Conservation (phyloP, 2,113 vertebrate genomes). For the Anseranas semipalmata region DNA sequence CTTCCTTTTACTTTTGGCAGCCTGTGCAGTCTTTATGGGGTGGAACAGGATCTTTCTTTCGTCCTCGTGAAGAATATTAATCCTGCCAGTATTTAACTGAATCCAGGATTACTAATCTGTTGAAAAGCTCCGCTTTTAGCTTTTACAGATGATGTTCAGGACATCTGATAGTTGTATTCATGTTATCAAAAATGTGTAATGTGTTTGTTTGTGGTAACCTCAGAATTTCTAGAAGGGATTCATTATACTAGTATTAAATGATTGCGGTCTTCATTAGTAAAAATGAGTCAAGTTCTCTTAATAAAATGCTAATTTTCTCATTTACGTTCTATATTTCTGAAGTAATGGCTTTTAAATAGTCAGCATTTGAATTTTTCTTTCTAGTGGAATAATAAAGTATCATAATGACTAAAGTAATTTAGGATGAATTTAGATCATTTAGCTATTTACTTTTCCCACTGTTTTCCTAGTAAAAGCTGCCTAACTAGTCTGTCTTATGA, state of each 20-base stretch:
- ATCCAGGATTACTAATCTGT: constrained; percentile 32
- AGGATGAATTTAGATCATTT: not conserved
- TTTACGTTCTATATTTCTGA: not conserved
- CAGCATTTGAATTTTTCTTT: not conserved
- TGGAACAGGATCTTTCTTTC: constrained; percentile 13
- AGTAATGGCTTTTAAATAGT: constrained; percentile 15
- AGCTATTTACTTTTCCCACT: constrained; percentile 8
- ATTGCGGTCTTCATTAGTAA: not conserved
- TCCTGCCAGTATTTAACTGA: constrained; percentile 34
- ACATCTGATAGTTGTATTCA: not conserved
- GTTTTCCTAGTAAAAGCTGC: not conserved
- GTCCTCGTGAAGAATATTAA: not conserved
- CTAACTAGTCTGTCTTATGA: not conserved
- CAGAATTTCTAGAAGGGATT: constrained; percentile 3
- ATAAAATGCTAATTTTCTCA: constrained; percentile 37
- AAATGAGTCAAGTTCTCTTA: constrained; percentile 26
- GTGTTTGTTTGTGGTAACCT: not conserved
- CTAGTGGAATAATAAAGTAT: not conserved
- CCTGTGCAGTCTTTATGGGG: not conserved
- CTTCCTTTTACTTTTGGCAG: constrained; percentile 40
- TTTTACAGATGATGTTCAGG: not conserved
- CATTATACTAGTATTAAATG: not conserved
- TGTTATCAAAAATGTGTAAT: not conserved
- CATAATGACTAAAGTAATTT: not conserved
- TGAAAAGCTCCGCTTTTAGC: not conserved